A percentile compares a stretch with the other conserved stretches of the same genome.
Conservation (phyloP, 2,888 invertebrate genomes). For the Heliconius ismenius region DNA sequence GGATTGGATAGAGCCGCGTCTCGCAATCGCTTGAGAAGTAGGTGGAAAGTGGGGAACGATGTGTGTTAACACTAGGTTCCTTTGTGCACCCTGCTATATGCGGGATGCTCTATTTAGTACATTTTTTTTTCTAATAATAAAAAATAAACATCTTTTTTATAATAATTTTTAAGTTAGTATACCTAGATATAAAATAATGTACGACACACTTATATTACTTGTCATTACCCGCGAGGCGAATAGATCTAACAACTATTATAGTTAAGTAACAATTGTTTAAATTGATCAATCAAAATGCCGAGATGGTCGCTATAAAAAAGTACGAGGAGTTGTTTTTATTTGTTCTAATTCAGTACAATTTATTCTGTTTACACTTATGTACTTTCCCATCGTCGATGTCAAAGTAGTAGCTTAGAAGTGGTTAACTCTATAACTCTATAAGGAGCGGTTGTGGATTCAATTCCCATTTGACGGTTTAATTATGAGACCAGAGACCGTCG, state of each 20-base stretch:
- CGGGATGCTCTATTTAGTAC: no score
- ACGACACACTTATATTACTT: not conserved
- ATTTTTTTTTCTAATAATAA: no score
- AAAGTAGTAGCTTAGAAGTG: no score
- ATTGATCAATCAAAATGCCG: conserved; percentile 13
- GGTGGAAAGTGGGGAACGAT: not conserved
- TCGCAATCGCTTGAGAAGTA: not conserved
- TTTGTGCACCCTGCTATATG: no score
- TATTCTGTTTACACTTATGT: no score
- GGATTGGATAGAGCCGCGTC: no score
- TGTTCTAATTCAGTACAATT: not conserved
- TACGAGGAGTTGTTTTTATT: not conserved
- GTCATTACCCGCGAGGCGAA: not conserved
- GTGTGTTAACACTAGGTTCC: not conserved
- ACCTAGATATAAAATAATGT: not conserved
- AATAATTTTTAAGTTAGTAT: not conserved
- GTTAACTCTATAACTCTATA: no score
- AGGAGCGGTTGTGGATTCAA: not conserved
- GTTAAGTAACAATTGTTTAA: conserved; percentile 7
- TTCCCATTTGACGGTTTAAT: not conserved
- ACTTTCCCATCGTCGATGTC: no score
- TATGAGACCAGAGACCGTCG: no score
- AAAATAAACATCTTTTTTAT: no score
- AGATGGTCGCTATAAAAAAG: not conserved
- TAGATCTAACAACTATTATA: not conserved